Base-by-base conservation (phyloP, 92 coral and sea anemone genomes). In the Metridium senile region DNA sequence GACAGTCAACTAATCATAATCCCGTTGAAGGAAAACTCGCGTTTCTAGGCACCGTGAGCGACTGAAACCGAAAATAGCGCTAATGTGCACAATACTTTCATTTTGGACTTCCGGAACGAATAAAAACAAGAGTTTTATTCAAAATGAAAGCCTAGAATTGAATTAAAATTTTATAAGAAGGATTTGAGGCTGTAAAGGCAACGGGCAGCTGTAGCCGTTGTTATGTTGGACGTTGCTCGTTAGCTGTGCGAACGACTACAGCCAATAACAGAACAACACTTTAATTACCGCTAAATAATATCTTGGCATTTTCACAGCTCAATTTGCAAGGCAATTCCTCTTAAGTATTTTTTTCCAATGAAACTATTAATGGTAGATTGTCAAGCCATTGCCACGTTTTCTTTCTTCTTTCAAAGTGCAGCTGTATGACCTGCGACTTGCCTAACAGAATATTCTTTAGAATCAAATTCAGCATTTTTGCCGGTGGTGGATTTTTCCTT, bases 401-500 rank as follows among this genome's bases (percentile, higher is more conserved):
- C 20, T 51, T 35, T 52, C 46, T 33, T 47, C 57, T 0, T 20
- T 26, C 21, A 22, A 62, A 19, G 61, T 22, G 71, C 82, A 77
- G 82, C 82, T 65, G 82, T 26, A 23, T 49, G 20, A 21, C 71
- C 22, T 25, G 31, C 7, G 30, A n/a, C 45, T 31, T 25, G 39
- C 51, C 59, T n/a, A n/a, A 29, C 59, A 33, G 47, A 79, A 58
- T 21, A 57, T 58, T 20, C 32, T 70, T 56, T 39, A 51, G 23
- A 79, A 68, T 79, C 18, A 39, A 31, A 16, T 71, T 79, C 76
- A 32, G 26, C 84, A 79, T 79, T 54, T 68, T 79, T 79, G 22
- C 84, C 45, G 84, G 84, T 79, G 84, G 70, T 59, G 21, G 21
- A 10, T 32, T 79, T 79, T 79, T 70, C 84, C 84, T 79, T 68